These are phyloP conservation scores for Centrocercus urophasianus DNA, from an alignment of 2,113 vertebrate species.

Conservation along the genomic window DNA sequence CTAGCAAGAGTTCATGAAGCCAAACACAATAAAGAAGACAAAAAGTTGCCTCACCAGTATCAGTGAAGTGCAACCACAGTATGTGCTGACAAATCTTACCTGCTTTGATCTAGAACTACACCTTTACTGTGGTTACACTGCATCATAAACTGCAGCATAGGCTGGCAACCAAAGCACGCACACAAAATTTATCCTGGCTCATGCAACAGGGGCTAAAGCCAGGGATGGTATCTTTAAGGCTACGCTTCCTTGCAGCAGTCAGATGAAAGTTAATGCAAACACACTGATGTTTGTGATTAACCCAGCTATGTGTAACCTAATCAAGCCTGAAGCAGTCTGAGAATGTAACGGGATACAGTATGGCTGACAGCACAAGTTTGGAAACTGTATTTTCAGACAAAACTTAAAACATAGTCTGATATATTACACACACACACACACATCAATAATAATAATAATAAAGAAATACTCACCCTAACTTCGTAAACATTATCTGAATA, in stretches of 20 bases:
- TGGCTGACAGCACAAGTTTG: background rate
- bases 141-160: background rate
- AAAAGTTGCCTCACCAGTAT: background rate
- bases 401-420: background rate
- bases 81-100: background rate
- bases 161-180: background rate
- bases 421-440: background rate
- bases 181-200: background rate
- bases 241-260: background rate
- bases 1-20: background rate
- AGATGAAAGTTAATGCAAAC: background rate
- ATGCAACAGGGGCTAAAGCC: background rate
- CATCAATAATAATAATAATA: background rate
- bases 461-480: constrained; percentile 91
- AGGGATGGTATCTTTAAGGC: constrained; percentile 7
- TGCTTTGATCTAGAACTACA: constrained; percentile 4
- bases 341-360: background rate
- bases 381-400: background rate
- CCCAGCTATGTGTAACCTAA: accelerated
- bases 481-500: constrained; percentile 96
- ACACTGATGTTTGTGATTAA: background rate
- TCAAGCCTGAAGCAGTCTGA: background rate
- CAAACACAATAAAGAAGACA: background rate
- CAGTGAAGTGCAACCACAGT: background rate
- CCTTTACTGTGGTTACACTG: background rate